Percentiles rank a stretch among this genome's conserved stretches.
These are phyloP conservation scores for Globodera ellingtonae DNA, from an alignment of 1,140 invertebrate genomes.

Conservation along the genomic window DNA sequence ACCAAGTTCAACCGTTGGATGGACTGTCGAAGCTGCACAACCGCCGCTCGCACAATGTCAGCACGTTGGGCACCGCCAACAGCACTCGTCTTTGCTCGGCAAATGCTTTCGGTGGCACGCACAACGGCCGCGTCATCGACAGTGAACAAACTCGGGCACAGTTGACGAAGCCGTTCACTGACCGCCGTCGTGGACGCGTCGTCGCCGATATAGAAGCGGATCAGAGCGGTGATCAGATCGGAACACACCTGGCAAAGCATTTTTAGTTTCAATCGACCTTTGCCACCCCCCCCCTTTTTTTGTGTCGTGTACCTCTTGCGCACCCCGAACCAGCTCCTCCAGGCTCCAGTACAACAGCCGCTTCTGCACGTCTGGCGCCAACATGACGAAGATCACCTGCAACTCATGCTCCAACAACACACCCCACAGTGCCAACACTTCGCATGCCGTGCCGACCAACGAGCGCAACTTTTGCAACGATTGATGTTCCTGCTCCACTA, in stretches of 20 bases:
- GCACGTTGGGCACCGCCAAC: not conserved
- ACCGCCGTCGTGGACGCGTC: slow-evolving; percentile 90
- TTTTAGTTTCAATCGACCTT: not conserved
- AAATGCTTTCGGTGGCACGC: slow-evolving; percentile 37
- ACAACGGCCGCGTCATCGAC: slow-evolving; percentile 92
- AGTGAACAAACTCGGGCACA: slow-evolving; percentile 89
- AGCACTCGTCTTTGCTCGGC: slow-evolving; percentile 28
- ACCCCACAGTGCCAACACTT: slow-evolving; percentile 90
- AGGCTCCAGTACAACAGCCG: slow-evolving; percentile 73
- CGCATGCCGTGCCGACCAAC: slow-evolving; percentile 79
- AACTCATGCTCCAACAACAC: slow-evolving; percentile 90
- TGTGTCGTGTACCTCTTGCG: slow-evolving; percentile 73
- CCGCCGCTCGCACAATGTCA: slow-evolving; percentile 28
- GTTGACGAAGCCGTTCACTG: slow-evolving; percentile 80
- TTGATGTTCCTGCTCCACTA: slow-evolving; percentile 69
- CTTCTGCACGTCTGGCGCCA: slow-evolving; percentile 72
- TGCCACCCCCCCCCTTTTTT: not conserved
- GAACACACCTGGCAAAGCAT: slow-evolving; percentile 32
- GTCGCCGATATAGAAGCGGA: slow-evolving; percentile 81
- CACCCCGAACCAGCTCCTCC: slow-evolving; percentile 80
- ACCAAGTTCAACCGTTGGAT: slow-evolving; percentile 40
- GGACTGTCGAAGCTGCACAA: slow-evolving; percentile 23
- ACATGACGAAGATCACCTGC: slow-evolving; percentile 73
- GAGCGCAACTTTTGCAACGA: slow-evolving; percentile 78
- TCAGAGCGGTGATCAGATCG: slow-evolving; percentile 67